These are phyloP conservation scores for Pseudopleuronectes americanus DNA, from an alignment of 2,797 vertebrate genomes.

Conservation along the genomic window DNA sequence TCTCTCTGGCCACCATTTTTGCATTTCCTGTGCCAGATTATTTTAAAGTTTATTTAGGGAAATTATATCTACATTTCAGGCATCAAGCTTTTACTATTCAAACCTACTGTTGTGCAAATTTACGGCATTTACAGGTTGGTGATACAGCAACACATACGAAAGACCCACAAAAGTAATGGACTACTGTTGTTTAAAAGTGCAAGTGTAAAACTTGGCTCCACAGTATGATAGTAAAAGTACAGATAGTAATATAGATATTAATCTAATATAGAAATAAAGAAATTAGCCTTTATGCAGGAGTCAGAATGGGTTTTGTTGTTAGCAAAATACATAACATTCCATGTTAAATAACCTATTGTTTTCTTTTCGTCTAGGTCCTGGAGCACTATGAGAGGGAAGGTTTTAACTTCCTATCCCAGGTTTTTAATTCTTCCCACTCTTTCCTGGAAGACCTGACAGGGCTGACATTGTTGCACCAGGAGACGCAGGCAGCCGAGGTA, in stretches of 20 bases:
- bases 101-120: neutral
- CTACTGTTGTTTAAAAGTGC: no score
- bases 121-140: no score
- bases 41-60: neutral
- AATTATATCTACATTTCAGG: neutral
- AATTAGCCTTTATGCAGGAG: neutral
- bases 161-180: no score
- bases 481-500: slow-evolving; percentile 99
- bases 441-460: slow-evolving; percentile 98
- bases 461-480: slow-evolving; percentile 95
- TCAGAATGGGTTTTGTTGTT: neutral
- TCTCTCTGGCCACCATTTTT: neutral
- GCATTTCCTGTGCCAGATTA: neutral
- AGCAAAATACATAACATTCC: neutral
- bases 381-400: slow-evolving; percentile 94
- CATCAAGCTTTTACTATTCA: neutral
- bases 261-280: neutral
- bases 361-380: slow-evolving; percentile 85
- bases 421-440: slow-evolving; percentile 99
- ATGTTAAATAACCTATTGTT: slow-evolving; percentile 7
- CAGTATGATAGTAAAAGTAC: no score
- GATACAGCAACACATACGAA: no score
- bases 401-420: slow-evolving; percentile 93
- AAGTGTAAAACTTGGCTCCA: neutral
- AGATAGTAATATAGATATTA: no score